Evolutionary conservation across 2,113 vertebrate genomes (phyloP).

Genomic region (Jaculus jaculus): DNA sequence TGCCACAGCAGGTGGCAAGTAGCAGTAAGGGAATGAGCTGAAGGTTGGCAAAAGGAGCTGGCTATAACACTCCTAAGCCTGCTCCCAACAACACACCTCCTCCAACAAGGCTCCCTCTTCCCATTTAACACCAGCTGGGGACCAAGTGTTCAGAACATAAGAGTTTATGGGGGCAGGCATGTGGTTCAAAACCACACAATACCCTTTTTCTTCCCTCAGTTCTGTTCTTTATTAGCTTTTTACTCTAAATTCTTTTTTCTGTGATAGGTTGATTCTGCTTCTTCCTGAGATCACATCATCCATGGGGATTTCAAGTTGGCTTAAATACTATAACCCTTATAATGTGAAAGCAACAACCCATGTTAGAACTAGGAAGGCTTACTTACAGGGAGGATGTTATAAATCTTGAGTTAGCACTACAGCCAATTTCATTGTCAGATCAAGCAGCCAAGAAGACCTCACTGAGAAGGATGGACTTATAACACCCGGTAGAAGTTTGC

Average conservation of each 20-base stretch:
- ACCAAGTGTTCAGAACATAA: no score
- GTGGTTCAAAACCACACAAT: no score
- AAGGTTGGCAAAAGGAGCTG: no score
- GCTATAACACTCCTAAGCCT: no score
- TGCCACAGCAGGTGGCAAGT: no score
- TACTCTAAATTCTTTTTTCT: not conserved
- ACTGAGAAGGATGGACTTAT: not conserved
- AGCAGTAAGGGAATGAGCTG: no score
- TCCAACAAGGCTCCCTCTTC: no score
- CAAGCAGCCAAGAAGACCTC: not conserved
- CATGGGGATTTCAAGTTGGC: not conserved
- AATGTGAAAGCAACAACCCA: not conserved
- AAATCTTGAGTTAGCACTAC: not conserved
- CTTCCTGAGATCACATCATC: not conserved
- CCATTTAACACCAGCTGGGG: no score
- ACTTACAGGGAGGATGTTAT: not conserved
- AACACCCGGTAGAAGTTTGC: not conserved
- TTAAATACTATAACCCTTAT: not conserved
- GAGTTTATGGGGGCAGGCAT: no score
- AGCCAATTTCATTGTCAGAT: not conserved
- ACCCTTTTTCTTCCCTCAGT: not conserved
- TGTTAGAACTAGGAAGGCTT: not conserved
- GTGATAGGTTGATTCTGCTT: not conserved
- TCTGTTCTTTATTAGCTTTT: not conserved
- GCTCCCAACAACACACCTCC: no score